Base-by-base conservation (phyloP, 2,797 vertebrate species). In the Argyrosomus regius region DNA sequence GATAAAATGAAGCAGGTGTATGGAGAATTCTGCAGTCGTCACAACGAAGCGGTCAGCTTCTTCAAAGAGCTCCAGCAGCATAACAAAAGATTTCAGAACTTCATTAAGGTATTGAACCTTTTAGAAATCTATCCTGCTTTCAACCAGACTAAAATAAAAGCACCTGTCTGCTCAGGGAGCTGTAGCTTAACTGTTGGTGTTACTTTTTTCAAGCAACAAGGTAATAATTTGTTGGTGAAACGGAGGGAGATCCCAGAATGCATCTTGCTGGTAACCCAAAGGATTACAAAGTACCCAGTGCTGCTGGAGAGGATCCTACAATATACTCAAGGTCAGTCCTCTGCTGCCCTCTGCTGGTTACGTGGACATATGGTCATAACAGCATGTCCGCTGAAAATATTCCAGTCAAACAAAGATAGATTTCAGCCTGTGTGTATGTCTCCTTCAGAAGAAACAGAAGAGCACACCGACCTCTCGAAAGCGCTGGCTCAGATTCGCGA, bases 241-340 rank as follows among this genome's bases (percentile, higher is more conserved):
- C 96, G 98, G 70, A 92, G 96, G 85, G 98, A 97, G 78, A 97
- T 99, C 90, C 98, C 98, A 57, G 98, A 98, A 69, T 99, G 98
- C 92, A 99, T 99, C 90, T 92, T 99, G 83, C 91, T 99, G 1
- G 97, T 99, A 66, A 99, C 98, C 35, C 98, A 99, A 87, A 95
- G 98, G 72, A 98, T 99, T 84, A 99, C 98, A 9, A 99, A 99
- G 77, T 99, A 99, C 90, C 98, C 98, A 3, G 98, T 99, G 57
- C 94, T 99, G 77, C 95, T 99, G 87, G 97, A 99, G 92, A 96
- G 98, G 93, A 97, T 99, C 88, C 77, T 98, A 12, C 96, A 96
- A 0, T 96, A 97, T 68, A 97, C 98, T 31, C 94, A 97, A 93
- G 97, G 98, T 99, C 39, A 61, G 86, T 77, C 9, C 4, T 74